Base-by-base conservation (phyloP, 1,140 invertebrate species). In the Drosophila arawakana region DNA sequence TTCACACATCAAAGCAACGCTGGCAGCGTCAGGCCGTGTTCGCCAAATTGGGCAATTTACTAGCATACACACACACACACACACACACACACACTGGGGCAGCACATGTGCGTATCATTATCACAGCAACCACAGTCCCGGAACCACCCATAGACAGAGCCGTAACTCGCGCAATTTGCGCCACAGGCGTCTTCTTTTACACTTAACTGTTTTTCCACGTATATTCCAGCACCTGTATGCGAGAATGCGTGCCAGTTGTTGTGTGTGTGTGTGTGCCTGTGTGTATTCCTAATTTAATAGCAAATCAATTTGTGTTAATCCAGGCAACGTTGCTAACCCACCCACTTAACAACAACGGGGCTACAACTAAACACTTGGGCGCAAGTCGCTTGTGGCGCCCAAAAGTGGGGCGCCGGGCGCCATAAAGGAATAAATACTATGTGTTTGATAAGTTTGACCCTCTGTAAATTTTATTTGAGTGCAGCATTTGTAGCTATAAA, bases 291-390 rank as follows among this genome's bases (percentile, higher is more conserved):
- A 89, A 89, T 89, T 89, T 89, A 89, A 89, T 89, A 89, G 78
- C 84, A 89, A 89, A 89, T 89, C 84, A 89, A 89, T 89, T 89
- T 89, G 78, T 78, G 80, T 76, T 89, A 89, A 89, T 89, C 84
- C 85, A 76, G 78, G 25, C 74, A 80, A 70, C 61, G 62, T 69
- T 76, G 39, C 73, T 50, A 70, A 78, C 71, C 77, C 83, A 89
- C 84, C 84, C 84, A 89, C 75, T 62, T 67, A 67, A 84, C 78
- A 72, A 69, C 83, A 71, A 62, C 61, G 62, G 59, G 62, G 65
- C 49, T 15, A 37, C n/a, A 15, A 54, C 21, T 49, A 58, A 6
- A 43, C 37, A 13, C 6, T 11, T 43, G 47, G 9, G 18, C 44
- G 3, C 18, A 30, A 18, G n/a, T 7, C 8, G 30, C 50, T 9